Evolutionary conservation across 2,888 invertebrate genomes (phyloP).

Genomic region (Meghimatium bilineatum): DNA sequence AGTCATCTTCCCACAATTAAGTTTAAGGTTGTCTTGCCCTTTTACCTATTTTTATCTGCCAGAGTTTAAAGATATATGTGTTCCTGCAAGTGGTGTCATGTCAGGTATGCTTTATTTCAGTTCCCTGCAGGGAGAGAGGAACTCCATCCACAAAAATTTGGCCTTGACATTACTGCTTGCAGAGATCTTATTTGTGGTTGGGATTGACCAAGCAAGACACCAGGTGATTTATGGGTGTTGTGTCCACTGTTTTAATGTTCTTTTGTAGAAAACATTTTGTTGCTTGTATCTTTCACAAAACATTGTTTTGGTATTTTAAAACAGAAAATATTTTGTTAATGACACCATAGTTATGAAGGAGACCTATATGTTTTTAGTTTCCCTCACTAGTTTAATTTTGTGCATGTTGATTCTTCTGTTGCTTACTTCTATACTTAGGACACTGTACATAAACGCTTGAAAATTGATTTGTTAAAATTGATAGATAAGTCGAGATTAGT

Average conservation of each 20-base stretch:
- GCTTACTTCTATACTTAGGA: too few relatives aligned
- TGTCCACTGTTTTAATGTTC: not conserved
- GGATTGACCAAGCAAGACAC: slow-evolving; percentile 63
- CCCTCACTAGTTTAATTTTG: too few relatives aligned
- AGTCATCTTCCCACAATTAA: not conserved
- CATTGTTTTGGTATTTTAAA: too few relatives aligned
- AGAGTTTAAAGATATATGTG: not conserved
- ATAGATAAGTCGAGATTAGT: too few relatives aligned
- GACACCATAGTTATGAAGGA: too few relatives aligned
- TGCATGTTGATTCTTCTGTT: too few relatives aligned
- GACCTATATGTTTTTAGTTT: too few relatives aligned
- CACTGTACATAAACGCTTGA: too few relatives aligned
- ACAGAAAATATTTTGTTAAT: too few relatives aligned
- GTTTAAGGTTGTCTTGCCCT: not conserved
- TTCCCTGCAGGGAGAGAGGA: slow-evolving; percentile 66
- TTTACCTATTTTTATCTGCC: slow-evolving; percentile 2
- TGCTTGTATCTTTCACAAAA: too few relatives aligned
- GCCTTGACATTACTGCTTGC: slow-evolving; percentile 66
- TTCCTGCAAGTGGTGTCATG: not conserved
- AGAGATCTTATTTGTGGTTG: slow-evolving; percentile 66
- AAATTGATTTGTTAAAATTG: too few relatives aligned
- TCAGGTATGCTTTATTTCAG: slow-evolving; percentile 53
- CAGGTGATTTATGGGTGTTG: slow-evolving; percentile 1
- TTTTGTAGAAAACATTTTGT: not conserved
- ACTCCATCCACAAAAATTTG: slow-evolving; percentile 70